Evolutionary conservation across 2,797 vertebrate species (phyloP).

Genomic region (Protonibea diacanthus): DNA sequence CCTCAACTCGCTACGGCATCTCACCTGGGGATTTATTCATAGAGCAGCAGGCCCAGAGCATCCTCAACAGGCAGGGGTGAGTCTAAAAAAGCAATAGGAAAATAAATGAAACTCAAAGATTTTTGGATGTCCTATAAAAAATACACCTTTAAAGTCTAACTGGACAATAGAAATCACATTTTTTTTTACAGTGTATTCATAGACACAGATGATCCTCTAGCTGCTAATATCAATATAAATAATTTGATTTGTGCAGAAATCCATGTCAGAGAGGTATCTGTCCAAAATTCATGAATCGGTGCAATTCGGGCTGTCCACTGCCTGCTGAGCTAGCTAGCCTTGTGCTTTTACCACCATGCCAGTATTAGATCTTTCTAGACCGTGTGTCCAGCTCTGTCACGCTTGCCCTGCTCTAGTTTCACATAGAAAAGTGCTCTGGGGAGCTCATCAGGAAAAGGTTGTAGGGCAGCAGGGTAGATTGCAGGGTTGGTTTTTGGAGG

Average conservation of each 20-base stretch:
- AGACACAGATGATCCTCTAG: not conserved
- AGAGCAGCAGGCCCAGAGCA: constrained; percentile 89
- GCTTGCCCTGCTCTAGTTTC: constrained; percentile 57
- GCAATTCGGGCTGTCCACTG: not conserved
- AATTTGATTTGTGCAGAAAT: too few species aligned
- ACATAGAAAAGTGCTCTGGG: constrained; percentile 45
- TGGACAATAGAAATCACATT: not conserved
- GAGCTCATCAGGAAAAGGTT: constrained; percentile 60
- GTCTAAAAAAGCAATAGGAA: constrained; percentile 45
- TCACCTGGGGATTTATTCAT: constrained; percentile 90
- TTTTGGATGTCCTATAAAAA: too few species aligned
- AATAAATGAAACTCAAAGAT: not conserved
- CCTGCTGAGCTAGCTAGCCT: constrained; percentile 2
- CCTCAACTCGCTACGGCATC: constrained; percentile 87
- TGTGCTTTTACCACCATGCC: constrained; percentile 10
- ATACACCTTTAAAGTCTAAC: not conserved
- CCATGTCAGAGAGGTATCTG: too few species aligned
- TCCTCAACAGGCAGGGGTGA: constrained; percentile 93
- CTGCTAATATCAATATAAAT: not conserved
- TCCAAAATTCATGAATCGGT: not conserved
- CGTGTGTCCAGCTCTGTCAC: constrained; percentile 42
- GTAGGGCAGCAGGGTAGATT: constrained; percentile 20
- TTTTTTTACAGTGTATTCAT: not conserved
- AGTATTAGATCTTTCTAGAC: constrained; percentile 45
- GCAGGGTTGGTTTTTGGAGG: constrained; percentile 33